Base-by-base conservation (phyloP, 2,797 vertebrate species). In the Lindbergichthys nudifrons region DNA sequence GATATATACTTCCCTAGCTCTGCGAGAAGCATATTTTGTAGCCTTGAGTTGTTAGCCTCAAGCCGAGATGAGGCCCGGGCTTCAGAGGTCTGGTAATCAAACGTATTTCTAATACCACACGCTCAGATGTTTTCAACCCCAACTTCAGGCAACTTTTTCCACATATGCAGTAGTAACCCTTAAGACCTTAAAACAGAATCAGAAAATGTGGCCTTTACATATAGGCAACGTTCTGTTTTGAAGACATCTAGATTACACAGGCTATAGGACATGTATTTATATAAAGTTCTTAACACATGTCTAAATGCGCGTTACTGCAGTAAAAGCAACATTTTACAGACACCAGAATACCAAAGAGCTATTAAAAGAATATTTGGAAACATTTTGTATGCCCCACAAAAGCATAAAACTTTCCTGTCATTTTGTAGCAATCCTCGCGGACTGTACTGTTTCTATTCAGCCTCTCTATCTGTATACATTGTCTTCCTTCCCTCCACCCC, bases 391-490 rank as follows among this genome's bases (percentile, higher is more conserved):
- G 21, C 15, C 46, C 39, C 18, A 19, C 59, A 14, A 39, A 60
- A 65, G 18, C 46, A 58, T 9, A 3, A 60, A 75, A 69, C 51
- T 48, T 70, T 61, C 45, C 42, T 41, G 45, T 39, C 50, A 30
- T 10, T 21, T 2, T 46, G 13, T n/a, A 57, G 14, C 56, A 58
- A 48, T 54, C n/a, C 2, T 47, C 32, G n/a, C 0, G 16, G 39
- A 46, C 46, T 61, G 0, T 19, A 23, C 21, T 12, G 16, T 23
- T 61, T 52, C 61, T 18, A 56, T 72, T 74, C 64, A 63, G 45
- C 42, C 16, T 26, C 46, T 64, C 59, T 61, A 16, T 70, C 51
- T 51, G 54, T 32, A 67, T 15, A 19, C 67, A 73, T 64, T 80
- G 77, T 75, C 58, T 45, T 54, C 61, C 36, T 51, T 66, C 41